Percentiles rank a stretch among this genome's conserved stretches.
Conservation (phyloP, 2,797 vertebrate species). For the Etheostoma perlongum region DNA sequence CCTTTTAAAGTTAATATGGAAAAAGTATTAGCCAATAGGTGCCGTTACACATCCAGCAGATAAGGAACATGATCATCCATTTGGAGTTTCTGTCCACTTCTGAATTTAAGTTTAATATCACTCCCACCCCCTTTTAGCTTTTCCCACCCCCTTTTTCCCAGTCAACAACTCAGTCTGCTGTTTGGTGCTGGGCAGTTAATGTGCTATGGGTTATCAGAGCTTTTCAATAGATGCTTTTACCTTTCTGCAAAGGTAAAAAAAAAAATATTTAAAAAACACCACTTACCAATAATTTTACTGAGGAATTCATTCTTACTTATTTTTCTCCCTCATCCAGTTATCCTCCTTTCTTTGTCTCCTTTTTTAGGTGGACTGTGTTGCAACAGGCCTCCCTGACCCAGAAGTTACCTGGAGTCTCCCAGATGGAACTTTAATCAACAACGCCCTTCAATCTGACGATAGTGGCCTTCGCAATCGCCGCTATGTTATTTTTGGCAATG, state of each 20-base stretch:
- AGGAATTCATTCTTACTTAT: background rate
- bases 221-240: no score
- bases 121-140: background rate
- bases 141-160: no score
- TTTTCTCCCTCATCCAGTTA: background rate
- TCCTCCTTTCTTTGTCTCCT: background rate
- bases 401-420: slow-evolving; percentile 88
- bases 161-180: background rate
- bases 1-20: background rate
- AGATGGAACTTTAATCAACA: slow-evolving; percentile 87
- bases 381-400: slow-evolving; percentile 86
- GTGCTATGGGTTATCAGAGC: no score
- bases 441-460: slow-evolving; percentile 85
- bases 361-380: slow-evolving; percentile 85
- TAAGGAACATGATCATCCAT: background rate
- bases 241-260: background rate
- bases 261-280: background rate
- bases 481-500: slow-evolving; percentile 86
- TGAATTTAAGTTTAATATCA: background rate
- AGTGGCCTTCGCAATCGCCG: slow-evolving; percentile 80
- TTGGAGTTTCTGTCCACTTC: background rate
- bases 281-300: no score
- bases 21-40: background rate
- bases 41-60: background rate
- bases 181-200: no score